These are phyloP conservation scores for Parasteatoda tepidariorum DNA, from an alignment of 1,140 invertebrate genomes.

Conservation along the genomic window DNA sequence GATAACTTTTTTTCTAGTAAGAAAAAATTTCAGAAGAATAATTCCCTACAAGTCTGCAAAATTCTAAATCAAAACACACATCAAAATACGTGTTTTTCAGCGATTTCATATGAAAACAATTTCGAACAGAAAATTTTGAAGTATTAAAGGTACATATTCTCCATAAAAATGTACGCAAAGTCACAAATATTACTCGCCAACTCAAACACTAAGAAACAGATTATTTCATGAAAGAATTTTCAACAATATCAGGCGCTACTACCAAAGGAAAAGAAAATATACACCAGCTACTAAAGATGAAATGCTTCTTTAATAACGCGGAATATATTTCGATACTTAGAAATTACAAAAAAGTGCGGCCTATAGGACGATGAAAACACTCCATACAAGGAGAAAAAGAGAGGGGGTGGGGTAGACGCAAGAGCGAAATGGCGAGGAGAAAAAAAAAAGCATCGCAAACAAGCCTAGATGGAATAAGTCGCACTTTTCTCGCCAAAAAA, in stretches of 20 bases:
- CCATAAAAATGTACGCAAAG: too few relatives aligned
- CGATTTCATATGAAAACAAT: too few relatives aligned
- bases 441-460: background rate
- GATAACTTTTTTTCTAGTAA: too few relatives aligned
- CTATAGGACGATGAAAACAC: background rate
- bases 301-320: background rate
- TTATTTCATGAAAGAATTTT: background rate
- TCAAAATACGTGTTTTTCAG: too few relatives aligned
- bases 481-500: conserved; percentile 1
- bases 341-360: background rate
- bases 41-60: too few relatives aligned
- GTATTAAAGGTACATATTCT: too few relatives aligned
- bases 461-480: conserved; percentile 6
- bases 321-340: background rate
- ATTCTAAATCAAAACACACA: too few relatives aligned
- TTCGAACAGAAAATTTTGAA: too few relatives aligned
- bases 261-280: background rate
- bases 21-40: too few relatives aligned
- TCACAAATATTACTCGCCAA: too few relatives aligned
- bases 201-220: too few relatives aligned
- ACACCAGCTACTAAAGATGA: background rate
- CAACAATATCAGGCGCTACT: background rate
- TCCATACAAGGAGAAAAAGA: background rate
- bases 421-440: background rate
- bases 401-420: background rate